phyloP scores from a whole-genome alignment of 1,140 invertebrate species.

The Plutomurus gul region DNA sequence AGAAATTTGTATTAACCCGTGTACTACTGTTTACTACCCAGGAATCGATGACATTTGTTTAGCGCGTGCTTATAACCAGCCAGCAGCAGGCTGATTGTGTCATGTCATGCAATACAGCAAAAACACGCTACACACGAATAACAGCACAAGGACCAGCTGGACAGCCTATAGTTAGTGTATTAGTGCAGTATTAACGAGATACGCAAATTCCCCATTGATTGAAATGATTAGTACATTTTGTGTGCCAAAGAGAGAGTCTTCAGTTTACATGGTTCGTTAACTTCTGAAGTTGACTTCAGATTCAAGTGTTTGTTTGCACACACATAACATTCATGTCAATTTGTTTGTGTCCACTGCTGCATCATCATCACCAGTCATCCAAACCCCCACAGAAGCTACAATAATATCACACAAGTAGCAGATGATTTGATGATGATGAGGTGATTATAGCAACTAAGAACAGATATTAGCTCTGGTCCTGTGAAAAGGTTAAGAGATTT shows the following conservation, averaged over 20 bases:
- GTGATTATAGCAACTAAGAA: background rate
- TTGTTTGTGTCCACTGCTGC: conserved; percentile 7
- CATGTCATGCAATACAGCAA: no score
- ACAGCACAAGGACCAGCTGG: no score
- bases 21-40: no score
- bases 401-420: background rate
- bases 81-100: no score
- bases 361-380: background rate
- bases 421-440: background rate
- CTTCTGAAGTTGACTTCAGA: background rate
- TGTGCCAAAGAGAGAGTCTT: conserved; percentile 3
- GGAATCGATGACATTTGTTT: no score
- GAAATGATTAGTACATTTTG: background rate
- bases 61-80: no score
- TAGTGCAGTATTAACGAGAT: no score
- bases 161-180: no score
- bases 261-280: background rate
- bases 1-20: no score
- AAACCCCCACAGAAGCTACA: background rate
- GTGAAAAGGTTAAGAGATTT: no score
- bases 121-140: no score
- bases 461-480: background rate
- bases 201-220: background rate
- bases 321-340: background rate
- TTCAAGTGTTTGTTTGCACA: conserved; percentile 3